A percentile compares a stretch with the other conserved stretches of the same genome.
Evolutionary conservation across 2,113 vertebrate genomes (phyloP).

Genomic region (Tyrannus savana): DNA sequence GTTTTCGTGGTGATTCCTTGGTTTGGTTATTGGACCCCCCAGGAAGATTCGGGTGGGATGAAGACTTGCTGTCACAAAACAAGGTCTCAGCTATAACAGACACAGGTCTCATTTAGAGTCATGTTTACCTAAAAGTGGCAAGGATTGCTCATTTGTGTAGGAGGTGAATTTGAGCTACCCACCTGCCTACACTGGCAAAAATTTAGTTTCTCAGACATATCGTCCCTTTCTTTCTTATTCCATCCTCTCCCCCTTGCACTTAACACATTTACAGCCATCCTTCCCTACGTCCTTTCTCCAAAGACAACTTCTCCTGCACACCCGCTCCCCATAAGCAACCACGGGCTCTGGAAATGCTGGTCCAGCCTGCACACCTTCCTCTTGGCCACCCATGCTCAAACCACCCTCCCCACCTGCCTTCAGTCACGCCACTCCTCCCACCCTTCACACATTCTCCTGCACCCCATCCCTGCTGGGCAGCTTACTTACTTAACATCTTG

Average conservation of each 20-base stretch:
- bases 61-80: not conserved
- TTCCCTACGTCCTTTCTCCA: not conserved
- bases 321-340: fast-evolving
- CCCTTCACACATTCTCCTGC: not conserved
- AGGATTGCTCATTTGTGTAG: not conserved
- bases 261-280: not conserved
- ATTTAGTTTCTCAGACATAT: not conserved
- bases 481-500: not conserved
- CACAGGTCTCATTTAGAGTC: not conserved
- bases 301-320: not conserved
- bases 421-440: not conserved
- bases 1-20: not conserved
- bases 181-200: not conserved
- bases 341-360: fast-evolving
- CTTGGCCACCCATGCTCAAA: not conserved
- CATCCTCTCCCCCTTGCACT: not conserved
- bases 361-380: not conserved
- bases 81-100: not conserved
- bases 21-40: not conserved
- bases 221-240: not conserved
- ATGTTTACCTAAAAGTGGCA: not conserved
- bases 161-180: not conserved
- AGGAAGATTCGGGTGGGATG: not conserved
- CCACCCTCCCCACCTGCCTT: fast-evolving
- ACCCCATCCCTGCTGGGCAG: fast-evolving